These are phyloP conservation scores for Chelon labrosus DNA, from an alignment of 2,797 vertebrate species.

Conservation along the genomic window DNA sequence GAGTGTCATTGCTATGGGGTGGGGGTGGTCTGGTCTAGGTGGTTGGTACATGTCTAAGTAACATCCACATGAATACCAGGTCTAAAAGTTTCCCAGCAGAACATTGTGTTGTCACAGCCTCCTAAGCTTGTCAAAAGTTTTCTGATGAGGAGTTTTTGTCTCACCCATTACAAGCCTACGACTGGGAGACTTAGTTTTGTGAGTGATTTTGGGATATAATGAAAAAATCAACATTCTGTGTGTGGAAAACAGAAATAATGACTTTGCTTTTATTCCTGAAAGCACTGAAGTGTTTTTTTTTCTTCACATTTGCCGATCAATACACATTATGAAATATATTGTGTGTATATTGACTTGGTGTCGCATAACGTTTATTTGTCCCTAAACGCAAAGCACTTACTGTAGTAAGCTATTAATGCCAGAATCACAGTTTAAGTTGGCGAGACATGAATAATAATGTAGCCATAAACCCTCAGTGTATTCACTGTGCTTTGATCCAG, in stretches of 20 bases:
- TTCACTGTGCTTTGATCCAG: constrained; percentile 15
- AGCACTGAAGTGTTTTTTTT: not conserved
- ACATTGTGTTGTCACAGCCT: not conserved
- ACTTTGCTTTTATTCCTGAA: not conserved
- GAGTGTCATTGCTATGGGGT: too few relatives aligned
- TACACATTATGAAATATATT: constrained; percentile 1
- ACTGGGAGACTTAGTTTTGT: constrained; percentile 6
- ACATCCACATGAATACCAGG: too few relatives aligned
- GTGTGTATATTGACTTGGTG: constrained; percentile 1
- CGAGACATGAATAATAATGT: constrained; percentile 12
- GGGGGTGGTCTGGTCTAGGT: too few relatives aligned
- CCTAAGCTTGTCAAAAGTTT: not conserved
- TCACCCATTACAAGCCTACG: not conserved
- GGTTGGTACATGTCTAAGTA: too few relatives aligned
- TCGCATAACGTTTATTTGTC: constrained; percentile 4
- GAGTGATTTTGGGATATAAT: not conserved
- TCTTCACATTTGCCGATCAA: not conserved
- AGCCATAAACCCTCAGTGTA: constrained; percentile 9
- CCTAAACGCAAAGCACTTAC: constrained; percentile 9
- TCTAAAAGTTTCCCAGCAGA: too few relatives aligned
- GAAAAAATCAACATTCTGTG: constrained; percentile 18
- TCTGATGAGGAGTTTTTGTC: constrained; percentile 6
- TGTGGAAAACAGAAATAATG: not conserved
- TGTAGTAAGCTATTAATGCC: constrained; percentile 7
- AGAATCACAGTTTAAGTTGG: constrained; percentile 14